Evolutionary conservation across 2,888 invertebrate species (phyloP).

Genomic region (Mechanitis messenoides): DNA sequence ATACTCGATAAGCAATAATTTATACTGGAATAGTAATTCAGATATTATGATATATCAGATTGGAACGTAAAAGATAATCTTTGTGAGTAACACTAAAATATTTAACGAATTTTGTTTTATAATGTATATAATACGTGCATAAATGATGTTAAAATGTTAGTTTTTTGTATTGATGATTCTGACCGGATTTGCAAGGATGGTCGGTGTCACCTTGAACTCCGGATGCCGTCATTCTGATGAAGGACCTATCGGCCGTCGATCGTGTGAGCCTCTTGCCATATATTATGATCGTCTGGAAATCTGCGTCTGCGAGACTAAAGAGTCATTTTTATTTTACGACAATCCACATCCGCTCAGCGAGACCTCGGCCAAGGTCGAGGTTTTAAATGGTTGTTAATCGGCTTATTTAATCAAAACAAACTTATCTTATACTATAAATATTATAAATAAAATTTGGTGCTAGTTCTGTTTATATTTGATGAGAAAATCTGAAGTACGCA

Average conservation of each 20-base stretch:
- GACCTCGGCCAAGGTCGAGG: slow-evolving; percentile 65
- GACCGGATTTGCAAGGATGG: slow-evolving; percentile 63
- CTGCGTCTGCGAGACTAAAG: slow-evolving; percentile 59
- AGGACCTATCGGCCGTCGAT: slow-evolving; percentile 72
- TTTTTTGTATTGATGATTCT: slow-evolving; percentile 33
- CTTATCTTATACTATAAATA: slow-evolving; percentile 10
- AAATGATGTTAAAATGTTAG: background rate
- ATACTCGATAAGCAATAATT: slow-evolving; percentile 16
- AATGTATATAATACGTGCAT: too few species aligned
- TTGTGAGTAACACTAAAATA: background rate
- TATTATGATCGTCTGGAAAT: slow-evolving; percentile 54
- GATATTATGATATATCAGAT: slow-evolving; percentile 14
- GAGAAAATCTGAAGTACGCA: slow-evolving; percentile 47
- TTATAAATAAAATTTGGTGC: background rate
- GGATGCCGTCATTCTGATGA: slow-evolving; percentile 65
- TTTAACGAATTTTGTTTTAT: too few species aligned
- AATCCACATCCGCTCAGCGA: slow-evolving; percentile 62
- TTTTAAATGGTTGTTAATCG: slow-evolving; percentile 47
- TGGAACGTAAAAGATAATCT: slow-evolving; percentile 21
- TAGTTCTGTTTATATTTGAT: slow-evolving; percentile 25
- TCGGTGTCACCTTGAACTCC: slow-evolving; percentile 72
- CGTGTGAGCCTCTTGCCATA: slow-evolving; percentile 65
- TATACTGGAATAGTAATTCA: slow-evolving; percentile 1
- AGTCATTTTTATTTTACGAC: slow-evolving; percentile 71
- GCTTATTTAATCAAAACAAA: slow-evolving; percentile 24